phyloP scores from a whole-genome alignment of 2,113 vertebrate species.

The Phyllostomus hastatus region DNA sequence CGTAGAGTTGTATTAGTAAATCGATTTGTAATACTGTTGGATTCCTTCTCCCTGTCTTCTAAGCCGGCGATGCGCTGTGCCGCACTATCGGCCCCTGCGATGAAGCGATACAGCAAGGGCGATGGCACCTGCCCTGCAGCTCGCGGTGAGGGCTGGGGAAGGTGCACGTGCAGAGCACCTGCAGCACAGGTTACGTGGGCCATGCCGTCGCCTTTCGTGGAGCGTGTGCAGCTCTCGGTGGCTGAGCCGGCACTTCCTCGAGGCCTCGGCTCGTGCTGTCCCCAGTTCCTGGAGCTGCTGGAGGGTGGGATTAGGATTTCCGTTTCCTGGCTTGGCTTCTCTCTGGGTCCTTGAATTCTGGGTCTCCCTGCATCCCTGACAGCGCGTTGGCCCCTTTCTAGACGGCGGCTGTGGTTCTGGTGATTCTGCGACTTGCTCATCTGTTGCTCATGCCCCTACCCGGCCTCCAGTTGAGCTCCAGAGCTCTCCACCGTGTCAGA shows the following conservation, averaged over 20 bases:
- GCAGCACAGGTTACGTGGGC: rapidly evolving
- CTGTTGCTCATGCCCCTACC: rapidly evolving
- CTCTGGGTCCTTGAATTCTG: not conserved
- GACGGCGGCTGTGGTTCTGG: not conserved
- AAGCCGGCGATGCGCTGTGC: not conserved
- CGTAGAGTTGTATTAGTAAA: not conserved
- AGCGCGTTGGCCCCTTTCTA: not conserved
- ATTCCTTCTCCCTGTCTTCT: not conserved
- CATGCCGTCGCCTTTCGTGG: not conserved
- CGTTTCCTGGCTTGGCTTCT: not conserved
- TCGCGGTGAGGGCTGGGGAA: not conserved
- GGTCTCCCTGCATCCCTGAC: not conserved
- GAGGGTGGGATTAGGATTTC: not conserved
- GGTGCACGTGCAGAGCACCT: not conserved
- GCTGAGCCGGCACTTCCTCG: not conserved
- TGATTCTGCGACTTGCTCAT: not conserved
- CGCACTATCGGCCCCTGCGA: not conserved
- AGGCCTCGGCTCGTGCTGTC: rapidly evolving
- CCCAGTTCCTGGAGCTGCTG: not conserved
- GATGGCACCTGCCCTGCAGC: too few species aligned
- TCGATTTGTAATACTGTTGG: not conserved
- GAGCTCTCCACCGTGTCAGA: not conserved
- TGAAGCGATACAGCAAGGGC: not conserved
- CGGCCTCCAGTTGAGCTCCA: not conserved
- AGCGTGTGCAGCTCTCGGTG: not conserved